phyloP scores from a whole-genome alignment of 2,888 invertebrate species.

The Eurytoma californica region DNA sequence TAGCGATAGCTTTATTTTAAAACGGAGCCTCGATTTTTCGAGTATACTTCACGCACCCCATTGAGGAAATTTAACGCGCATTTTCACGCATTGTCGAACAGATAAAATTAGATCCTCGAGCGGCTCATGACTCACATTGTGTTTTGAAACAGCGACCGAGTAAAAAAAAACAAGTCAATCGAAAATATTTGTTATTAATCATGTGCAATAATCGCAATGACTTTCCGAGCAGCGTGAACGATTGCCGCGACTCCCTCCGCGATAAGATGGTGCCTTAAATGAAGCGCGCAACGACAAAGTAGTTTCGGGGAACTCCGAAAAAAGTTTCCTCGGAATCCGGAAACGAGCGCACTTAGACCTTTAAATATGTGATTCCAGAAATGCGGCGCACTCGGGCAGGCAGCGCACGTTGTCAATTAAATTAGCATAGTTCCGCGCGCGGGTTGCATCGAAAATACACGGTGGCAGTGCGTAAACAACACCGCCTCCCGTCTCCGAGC shows the following conservation, averaged over 20 bases:
- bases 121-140: background rate
- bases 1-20: too few species aligned
- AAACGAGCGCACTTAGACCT: slow-evolving; percentile 1
- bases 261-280: slow-evolving; percentile 15
- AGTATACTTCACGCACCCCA: too few species aligned
- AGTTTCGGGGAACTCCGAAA: background rate
- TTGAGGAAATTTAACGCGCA: background rate
- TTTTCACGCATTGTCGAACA: slow-evolving; percentile 1
- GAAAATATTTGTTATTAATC: slow-evolving; percentile 40
- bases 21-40: too few species aligned
- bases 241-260: background rate
- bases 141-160: slow-evolving; percentile 12
- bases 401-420: slow-evolving; percentile 34
- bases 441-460: slow-evolving; percentile 18
- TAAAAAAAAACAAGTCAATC: slow-evolving; percentile 17
- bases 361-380: background rate
- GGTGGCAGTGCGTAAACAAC: background rate
- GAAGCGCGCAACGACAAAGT: slow-evolving; percentile 13
- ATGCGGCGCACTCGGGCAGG: background rate
- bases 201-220: slow-evolving; percentile 9
- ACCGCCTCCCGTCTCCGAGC: background rate
- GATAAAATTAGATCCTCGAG: background rate
- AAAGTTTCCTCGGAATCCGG: slow-evolving; percentile 6
- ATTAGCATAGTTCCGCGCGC: slow-evolving; percentile 40
- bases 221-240: background rate